Evolutionary conservation across 92 coral and sea anemone species (phyloP), one percentile per base, ranked within the genome.

Genomic region (Porites divaricata): DNA sequence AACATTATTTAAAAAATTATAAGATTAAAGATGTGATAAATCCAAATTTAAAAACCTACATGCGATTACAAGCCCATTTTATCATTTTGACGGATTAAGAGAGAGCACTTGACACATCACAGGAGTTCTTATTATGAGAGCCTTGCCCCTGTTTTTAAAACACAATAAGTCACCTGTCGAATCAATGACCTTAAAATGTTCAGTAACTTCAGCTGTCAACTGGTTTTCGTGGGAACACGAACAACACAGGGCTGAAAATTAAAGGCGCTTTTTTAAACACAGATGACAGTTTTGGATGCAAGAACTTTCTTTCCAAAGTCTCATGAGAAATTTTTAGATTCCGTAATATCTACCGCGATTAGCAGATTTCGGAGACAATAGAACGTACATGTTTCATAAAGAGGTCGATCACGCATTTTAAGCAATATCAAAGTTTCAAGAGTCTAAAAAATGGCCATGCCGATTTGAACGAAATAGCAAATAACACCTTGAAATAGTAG

Each of bases 221-320:
- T 54, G 28, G 76, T 45, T 53, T 23, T 80, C 76, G 85, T 80
- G 85, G 85, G 85, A 80, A 80, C 67, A 49, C 35, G 54, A 25
- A 23, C 0, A 20, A 0, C 67, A 56, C 2, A 3, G 50, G 3
- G 13, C 26, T 58, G 22, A 8, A n/a, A 74, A 2, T 9, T 23
- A 9, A 45, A 2, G 10, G 26, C 24, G 50, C 14, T 80, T 56
- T 21, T 21, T 16, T 53, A 75, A 19, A 28, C 57, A 2, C 85
- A 80, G 85, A 80, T 80, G 85, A 25, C 85, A 70, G 85, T 80
- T 69, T 70, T 68, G 68, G 85, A 80, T 80, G 74, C 85, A 9
- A 25, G 15, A 14, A 4, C 62, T 21, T 9, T 19, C 14, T 53
- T 26, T 35, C 25, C 26, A 80, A 68, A 50, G 53, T 80, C 84